Percentiles rank a stretch among this genome's conserved stretches.
phyloP scores from a whole-genome alignment of 2,113 vertebrate genomes.

The Podarcis muralis region DNA sequence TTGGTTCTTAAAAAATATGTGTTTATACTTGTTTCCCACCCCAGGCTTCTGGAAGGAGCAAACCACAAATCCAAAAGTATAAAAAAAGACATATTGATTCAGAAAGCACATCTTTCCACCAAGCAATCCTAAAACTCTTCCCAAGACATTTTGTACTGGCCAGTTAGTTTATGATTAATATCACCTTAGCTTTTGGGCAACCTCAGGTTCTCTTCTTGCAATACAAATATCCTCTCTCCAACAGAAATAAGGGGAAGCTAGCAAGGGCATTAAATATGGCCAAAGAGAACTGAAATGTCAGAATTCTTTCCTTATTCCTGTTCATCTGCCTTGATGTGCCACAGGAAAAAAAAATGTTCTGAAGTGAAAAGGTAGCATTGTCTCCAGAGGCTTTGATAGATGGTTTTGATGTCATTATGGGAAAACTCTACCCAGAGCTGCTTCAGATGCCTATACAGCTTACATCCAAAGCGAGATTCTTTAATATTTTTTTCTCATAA shows the following conservation, averaged over 20 bases:
- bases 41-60: background rate
- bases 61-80: background rate
- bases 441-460: constrained; percentile 8
- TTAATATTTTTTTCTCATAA: constrained; percentile 4
- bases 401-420: background rate
- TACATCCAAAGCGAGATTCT: constrained; percentile 22
- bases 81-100: background rate
- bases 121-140: background rate
- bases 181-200: background rate
- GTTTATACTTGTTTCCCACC: background rate
- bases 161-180: background rate
- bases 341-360: background rate
- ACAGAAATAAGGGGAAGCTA: background rate
- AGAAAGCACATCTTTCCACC: background rate
- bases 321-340: constrained; percentile 15
- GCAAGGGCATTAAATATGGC: constrained; percentile 22
- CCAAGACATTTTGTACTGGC: background rate
- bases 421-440: background rate
- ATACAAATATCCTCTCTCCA: constrained; percentile 1
- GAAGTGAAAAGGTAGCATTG: constrained; percentile 8
- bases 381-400: background rate
- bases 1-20: background rate
- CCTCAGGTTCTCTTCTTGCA: background rate
- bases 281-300: background rate
- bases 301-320: constrained; percentile 13